Percentiles rank a stretch among this genome's conserved stretches.
These are phyloP conservation scores for Baccha elongata DNA, from an alignment of 2,888 invertebrate species.

Conservation along the genomic window DNA sequence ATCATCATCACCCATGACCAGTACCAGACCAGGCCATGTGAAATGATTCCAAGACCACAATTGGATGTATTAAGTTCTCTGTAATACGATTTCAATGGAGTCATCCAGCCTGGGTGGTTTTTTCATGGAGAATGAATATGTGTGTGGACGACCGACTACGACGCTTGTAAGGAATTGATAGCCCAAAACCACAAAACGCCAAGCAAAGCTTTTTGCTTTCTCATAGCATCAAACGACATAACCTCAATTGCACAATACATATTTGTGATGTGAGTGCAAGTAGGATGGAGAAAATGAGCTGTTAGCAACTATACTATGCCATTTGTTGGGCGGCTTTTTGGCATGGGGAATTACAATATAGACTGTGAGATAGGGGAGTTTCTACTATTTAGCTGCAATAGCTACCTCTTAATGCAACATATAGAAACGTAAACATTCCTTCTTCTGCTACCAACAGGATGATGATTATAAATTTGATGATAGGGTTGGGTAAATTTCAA, in stretches of 20 bases:
- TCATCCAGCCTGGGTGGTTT: constrained; percentile 29
- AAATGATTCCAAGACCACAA: constrained; percentile 70
- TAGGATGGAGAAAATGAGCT: constrained; percentile 4
- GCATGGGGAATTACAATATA: constrained; percentile 26
- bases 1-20: constrained; percentile 47
- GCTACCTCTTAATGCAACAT: constrained; percentile 7
- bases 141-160: constrained; percentile 4
- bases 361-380: constrained; percentile 34
- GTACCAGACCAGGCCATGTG: constrained; percentile 56
- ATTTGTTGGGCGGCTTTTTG: constrained; percentile 37
- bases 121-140: constrained; percentile 23
- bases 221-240: constrained; percentile 40
- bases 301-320: constrained; percentile 45
- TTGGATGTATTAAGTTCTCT: constrained; percentile 69
- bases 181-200: constrained; percentile 63
- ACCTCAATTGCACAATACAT: constrained; percentile 55
- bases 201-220: constrained; percentile 54
- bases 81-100: constrained; percentile 69
- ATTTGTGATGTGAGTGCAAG: not conserved
- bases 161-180: constrained; percentile 62
- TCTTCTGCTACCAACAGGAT: constrained; percentile 3
- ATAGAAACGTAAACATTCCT: too few relatives aligned
- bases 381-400: not conserved
- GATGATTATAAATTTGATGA: constrained; percentile 57
- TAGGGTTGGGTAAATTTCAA: constrained; percentile 52